Evolutionary conservation across 2,113 vertebrate genomes (phyloP), one percentile per base, ranked within the genome.

Genomic region (Carassius carassius): DNA sequence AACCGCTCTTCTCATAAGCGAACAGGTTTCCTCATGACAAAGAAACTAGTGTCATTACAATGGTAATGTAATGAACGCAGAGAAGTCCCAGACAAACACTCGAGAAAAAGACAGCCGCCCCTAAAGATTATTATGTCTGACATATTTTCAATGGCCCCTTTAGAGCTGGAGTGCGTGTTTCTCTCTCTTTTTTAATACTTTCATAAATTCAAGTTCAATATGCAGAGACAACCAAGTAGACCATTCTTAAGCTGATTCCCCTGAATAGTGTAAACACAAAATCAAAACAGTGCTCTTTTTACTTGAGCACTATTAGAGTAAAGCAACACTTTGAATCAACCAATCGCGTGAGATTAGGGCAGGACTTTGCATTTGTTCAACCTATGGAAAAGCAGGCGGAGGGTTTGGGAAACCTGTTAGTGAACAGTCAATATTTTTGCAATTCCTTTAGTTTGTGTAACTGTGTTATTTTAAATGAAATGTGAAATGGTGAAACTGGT

Each of bases 11-110:
- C 62, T 49, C 62, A 32, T 51, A 17, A 67, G 23, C 6, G 4
- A 58, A 69, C 79, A 56, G 54, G 9, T 35, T 74, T 44, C 12
- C 17, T 51, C 14, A 0, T 19, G 16, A 49, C 62, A 49, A 21
- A 47, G 16, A 70, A 32, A 67, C 21, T 5, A 25, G 56, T 79
- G 56, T 14, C 19, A 17, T 79, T 44, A 78, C 77, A 77, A 75
- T 11, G 56, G 11, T 16, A 78, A 62, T 37, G 5, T 17, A 79
- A 79, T 37, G 17, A 44, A 65, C 4, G 12, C 51, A 41, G 29
- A 78, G 29, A 32, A 21, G 32, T 8, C 41, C 41, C 41, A 78
- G 29, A 29, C 16, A 7, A 21, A 70, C 32, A 37, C 17, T 37
- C 3, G 8, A 21, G 67, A 5, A 37, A 21, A 41, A 41, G 32